Conservation (phyloP, 2,888 invertebrate genomes). For the Microchrysa polita region DNA sequence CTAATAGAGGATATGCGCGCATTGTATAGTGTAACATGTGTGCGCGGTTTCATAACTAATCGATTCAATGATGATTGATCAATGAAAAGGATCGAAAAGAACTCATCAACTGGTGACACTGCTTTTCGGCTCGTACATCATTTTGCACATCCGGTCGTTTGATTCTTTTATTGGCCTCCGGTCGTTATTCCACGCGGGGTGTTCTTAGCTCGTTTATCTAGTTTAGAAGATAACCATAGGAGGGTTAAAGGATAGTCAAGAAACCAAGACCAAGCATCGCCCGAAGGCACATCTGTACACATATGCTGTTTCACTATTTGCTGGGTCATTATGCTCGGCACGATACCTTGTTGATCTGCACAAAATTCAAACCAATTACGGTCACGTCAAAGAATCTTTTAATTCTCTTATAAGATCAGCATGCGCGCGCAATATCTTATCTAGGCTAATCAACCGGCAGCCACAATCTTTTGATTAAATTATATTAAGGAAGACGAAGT, state of each 20-base stretch:
- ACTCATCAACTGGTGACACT: slow-evolving; percentile 38
- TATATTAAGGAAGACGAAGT: slow-evolving; percentile 21
- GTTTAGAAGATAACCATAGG: background rate
- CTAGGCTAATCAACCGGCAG: slow-evolving; percentile 37
- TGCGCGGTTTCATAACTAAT: slow-evolving; percentile 38
- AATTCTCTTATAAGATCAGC: slow-evolving; percentile 12
- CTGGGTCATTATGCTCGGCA: slow-evolving; percentile 19
- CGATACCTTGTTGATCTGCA: slow-evolving; percentile 6
- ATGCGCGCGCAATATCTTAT: slow-evolving; percentile 24
- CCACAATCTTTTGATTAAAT: slow-evolving; percentile 36
- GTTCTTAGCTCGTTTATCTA: background rate
- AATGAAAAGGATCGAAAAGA: slow-evolving; percentile 18
- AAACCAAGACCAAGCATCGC: background rate
- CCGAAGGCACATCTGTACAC: background rate
- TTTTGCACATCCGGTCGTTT: slow-evolving; percentile 39
- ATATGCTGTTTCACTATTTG: background rate
- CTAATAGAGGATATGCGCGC: background rate
- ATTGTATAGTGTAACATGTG: slow-evolving; percentile 27
- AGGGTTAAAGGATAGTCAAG: background rate
- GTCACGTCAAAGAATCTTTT: slow-evolving; percentile 5
- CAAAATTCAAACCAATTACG: slow-evolving; percentile 25
- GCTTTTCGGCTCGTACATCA: slow-evolving; percentile 32
- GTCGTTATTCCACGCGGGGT: background rate
- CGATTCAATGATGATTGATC: slow-evolving; percentile 30
- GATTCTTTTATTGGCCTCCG: slow-evolving; percentile 25